Conservation (phyloP, 2,888 invertebrate genomes). For the Xestoiulus laeticollis region DNA sequence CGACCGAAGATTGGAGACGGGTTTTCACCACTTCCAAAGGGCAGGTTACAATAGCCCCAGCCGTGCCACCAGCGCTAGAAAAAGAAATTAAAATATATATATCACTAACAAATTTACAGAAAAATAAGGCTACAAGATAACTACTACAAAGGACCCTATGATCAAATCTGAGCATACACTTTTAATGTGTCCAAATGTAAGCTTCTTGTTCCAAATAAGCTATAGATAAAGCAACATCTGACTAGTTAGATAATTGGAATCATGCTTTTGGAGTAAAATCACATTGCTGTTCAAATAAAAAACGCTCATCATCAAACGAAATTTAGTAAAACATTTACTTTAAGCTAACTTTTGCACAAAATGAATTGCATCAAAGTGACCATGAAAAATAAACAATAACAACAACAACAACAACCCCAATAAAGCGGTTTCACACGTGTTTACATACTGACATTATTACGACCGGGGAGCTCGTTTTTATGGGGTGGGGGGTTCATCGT, state of each 20-base stretch:
- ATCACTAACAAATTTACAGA: neutral
- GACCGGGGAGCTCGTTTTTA: neutral
- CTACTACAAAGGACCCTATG: too few relatives aligned
- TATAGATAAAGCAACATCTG: too few relatives aligned
- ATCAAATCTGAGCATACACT: neutral
- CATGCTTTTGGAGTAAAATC: too few relatives aligned
- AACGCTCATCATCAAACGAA: too few relatives aligned
- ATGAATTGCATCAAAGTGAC: neutral
- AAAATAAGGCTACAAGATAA: neutral
- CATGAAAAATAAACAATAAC: neutral
- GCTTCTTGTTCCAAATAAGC: too few relatives aligned
- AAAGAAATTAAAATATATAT: neutral
- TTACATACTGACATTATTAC: neutral
- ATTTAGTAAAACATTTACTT: too few relatives aligned
- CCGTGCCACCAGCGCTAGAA: conserved; percentile 90
- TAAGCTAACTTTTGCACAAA: neutral
- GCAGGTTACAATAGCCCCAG: conserved; percentile 96
- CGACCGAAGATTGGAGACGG: conserved; percentile 91
- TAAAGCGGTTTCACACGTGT: neutral
- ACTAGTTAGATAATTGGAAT: too few relatives aligned
- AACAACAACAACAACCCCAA: neutral
- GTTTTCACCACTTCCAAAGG: conserved; percentile 98
- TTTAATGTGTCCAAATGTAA: neutral
- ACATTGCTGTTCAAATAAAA: too few relatives aligned
- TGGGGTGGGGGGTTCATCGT: neutral